Conservation (phyloP, 1,140 invertebrate genomes). For the Anthonomus grandis region DNA sequence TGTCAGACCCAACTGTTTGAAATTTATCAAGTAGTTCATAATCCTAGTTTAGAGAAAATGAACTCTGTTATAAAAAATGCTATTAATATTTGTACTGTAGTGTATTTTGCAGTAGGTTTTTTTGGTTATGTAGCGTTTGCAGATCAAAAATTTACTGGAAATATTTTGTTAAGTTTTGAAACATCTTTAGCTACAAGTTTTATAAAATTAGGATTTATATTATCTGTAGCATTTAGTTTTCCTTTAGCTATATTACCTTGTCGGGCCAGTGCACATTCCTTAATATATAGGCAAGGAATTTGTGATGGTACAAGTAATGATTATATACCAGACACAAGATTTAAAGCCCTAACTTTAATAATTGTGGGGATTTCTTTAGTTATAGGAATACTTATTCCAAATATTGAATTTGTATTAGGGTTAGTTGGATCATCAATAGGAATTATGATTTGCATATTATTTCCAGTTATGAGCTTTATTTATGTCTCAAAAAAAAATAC, state of each 20-base stretch:
- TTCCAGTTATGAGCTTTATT: constrained; percentile 78
- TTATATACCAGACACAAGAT: constrained; percentile 75
- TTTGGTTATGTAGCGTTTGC: constrained; percentile 95
- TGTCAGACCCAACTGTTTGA: constrained; percentile 84
- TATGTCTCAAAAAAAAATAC: constrained; percentile 69
- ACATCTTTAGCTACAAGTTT: constrained; percentile 76
- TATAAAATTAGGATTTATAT: constrained; percentile 90
- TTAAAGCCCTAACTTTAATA: constrained; percentile 72
- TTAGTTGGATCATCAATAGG: constrained; percentile 92
- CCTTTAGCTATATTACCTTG: constrained; percentile 96
- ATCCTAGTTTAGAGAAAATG: constrained; percentile 84
- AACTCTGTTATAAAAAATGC: constrained; percentile 82
- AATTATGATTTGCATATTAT: constrained; percentile 88
- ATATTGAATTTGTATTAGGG: constrained; percentile 90
- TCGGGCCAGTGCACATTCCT: constrained; percentile 86
- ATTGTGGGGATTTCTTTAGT: constrained; percentile 74
- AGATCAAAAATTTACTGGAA: constrained; percentile 76
- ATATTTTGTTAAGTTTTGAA: constrained; percentile 84
- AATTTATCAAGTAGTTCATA: constrained; percentile 87
- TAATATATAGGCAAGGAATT: constrained; percentile 70
- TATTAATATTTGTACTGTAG: constrained; percentile 86
- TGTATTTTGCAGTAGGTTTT: constrained; percentile 84
- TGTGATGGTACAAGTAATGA: constrained; percentile 52
- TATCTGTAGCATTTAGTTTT: constrained; percentile 93
- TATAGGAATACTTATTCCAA: constrained; percentile 75